phyloP scores from a whole-genome alignment of 2,888 invertebrate genomes.

The Frankliniella intonsa region DNA sequence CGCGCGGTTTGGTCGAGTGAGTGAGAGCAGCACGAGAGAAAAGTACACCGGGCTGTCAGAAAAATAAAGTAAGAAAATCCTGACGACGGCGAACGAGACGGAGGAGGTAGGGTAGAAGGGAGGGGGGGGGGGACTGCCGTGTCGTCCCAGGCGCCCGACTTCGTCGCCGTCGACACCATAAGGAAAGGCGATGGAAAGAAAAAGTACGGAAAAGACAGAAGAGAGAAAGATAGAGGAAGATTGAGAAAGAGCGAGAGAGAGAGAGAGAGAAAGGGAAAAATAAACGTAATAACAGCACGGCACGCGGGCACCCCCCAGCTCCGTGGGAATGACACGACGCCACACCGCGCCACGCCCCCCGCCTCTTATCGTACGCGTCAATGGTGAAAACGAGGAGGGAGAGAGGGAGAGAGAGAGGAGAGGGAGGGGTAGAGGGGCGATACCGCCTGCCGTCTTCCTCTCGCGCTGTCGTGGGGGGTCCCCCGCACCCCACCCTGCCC shows the following conservation, averaged over 20 bases:
- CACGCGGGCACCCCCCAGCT: neutral
- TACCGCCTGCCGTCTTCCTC: neutral
- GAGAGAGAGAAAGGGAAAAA: neutral
- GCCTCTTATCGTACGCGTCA: neutral
- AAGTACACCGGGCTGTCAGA: no score
- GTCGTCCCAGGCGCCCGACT: no score
- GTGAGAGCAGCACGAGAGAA: no score
- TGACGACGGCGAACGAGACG: no score
- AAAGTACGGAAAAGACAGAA: no score
- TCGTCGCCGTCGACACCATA: no score
- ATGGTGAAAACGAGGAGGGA: conserved; percentile 7
- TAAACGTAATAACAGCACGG: neutral
- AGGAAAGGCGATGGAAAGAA: no score
- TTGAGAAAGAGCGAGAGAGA: neutral
- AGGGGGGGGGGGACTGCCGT: no score
- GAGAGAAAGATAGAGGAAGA: neutral
- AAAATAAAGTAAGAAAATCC: no score
- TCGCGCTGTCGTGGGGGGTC: neutral
- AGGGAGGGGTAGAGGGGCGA: neutral
- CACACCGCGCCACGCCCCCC: neutral
- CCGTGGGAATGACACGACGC: conserved; percentile 11
- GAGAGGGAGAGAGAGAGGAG: neutral
- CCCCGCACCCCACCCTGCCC: neutral
- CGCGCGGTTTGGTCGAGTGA: no score
- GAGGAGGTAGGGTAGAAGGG: no score